Evolutionary conservation across 2,888 invertebrate species (phyloP), one percentile per base, ranked within the genome.

Genomic region (Carcina quercana): DNA sequence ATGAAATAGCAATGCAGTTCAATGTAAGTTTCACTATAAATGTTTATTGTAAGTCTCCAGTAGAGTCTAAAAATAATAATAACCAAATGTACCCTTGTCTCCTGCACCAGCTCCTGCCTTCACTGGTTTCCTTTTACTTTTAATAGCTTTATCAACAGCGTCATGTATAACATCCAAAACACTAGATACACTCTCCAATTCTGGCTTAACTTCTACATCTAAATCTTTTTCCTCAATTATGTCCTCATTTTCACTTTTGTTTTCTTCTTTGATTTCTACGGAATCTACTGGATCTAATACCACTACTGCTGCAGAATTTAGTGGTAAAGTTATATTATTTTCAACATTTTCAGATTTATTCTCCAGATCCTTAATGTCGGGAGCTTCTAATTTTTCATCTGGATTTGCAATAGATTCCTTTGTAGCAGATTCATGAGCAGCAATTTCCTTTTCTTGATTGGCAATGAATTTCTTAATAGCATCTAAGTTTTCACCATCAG

Each of bases 141-240:
- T n/a, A n/a, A n/a, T n/a, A n/a, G n/a, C n/a, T n/a, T n/a, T n/a
- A n/a, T n/a, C n/a, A n/a, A n/a, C n/a, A n/a, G n/a, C n/a, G n/a
- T n/a, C n/a, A n/a, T n/a, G n/a, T n/a, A 79, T 71, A 58, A 74
- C 62, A 32, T 74, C 64, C 49, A 80, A 62, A n/a, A 78, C 64
- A 53, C 67, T 71, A 2, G 67, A 57, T 4, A 62, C 62, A 13
- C 69, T 53, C 15, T 59, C 53, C 24, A 69, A 36, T 3, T 47
- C 47, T 37, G 38, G 34, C 22, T 40, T 28, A 28, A 43, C 34
- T 25, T 34, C 37, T 25, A 15, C 28, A n/a, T n/a, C n/a, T n/a
- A n/a, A n/a, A n/a, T 17, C 17, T 17, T 5, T 41, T 22, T 39
- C 30, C 26, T 8, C 7, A 20, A 30, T 41, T 15, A 44, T 35